Conservation (phyloP, 2,797 vertebrate genomes). For the Amblyopsis hoosieri region DNA sequence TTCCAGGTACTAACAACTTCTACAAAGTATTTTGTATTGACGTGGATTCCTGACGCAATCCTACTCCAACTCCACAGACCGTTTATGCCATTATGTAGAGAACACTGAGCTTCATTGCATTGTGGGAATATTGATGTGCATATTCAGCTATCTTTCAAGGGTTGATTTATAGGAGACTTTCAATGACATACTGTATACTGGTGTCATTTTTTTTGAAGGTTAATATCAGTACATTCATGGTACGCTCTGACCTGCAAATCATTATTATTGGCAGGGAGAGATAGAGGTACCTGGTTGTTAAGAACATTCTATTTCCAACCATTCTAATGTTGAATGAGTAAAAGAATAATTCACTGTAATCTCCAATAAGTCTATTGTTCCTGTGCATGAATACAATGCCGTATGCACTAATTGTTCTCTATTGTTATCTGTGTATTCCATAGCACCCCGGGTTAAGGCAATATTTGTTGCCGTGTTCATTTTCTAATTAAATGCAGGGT, state of each 20-base stretch:
- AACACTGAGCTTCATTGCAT: conserved; percentile 29
- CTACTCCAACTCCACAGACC: conserved; percentile 32
- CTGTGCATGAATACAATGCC: neutral
- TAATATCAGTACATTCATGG: conserved; percentile 16
- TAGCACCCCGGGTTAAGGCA: neutral
- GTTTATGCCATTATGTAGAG: conserved; percentile 39
- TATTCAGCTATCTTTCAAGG: conserved; percentile 47
- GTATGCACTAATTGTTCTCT: neutral
- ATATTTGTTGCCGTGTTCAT: neutral
- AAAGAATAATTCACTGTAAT: neutral
- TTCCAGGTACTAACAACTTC: conserved; percentile 52
- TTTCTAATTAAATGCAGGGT: too few relatives aligned
- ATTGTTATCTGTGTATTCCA: neutral
- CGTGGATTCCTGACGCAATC: conserved; percentile 29
- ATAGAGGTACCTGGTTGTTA: neutral
- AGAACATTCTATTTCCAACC: neutral
- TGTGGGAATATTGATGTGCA: conserved; percentile 41
- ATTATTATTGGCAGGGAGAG: neutral
- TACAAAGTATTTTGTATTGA: conserved; percentile 30
- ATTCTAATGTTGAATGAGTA: too few relatives aligned
- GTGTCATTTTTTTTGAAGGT: conserved; percentile 64
- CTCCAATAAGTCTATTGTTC: neutral
- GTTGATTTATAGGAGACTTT: conserved; percentile 50
- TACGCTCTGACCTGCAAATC: conserved; percentile 18
- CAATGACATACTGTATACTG: conserved; percentile 12